phyloP scores from a whole-genome alignment of 2,113 vertebrate genomes.

The Crotophaga sulcirostris region DNA sequence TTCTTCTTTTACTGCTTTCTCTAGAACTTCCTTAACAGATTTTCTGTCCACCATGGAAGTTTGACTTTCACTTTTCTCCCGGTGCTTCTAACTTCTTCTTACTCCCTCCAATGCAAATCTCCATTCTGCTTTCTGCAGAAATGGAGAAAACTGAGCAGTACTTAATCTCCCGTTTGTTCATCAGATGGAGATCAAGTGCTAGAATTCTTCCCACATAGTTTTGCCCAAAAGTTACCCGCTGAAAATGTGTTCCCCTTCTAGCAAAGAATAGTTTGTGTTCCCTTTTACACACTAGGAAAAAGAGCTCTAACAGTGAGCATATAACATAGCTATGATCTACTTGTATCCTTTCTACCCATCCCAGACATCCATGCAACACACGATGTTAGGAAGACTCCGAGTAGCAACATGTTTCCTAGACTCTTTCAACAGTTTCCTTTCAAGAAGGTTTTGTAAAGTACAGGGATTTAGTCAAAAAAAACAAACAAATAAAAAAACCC shows the following conservation, averaged over 20 bases:
- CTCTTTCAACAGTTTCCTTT: neutral
- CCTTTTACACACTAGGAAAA: neutral
- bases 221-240: neutral
- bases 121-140: neutral
- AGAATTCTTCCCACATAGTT: neutral
- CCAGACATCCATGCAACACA: neutral
- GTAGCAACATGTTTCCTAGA: neutral
- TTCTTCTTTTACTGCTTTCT: neutral
- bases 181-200: neutral
- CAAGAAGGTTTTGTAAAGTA: neutral
- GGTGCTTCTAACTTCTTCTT: neutral
- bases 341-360: neutral
- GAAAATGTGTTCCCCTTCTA: neutral
- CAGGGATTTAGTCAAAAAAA: neutral
- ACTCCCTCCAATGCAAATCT: neutral
- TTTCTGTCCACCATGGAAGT: neutral
- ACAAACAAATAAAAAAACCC: neutral
- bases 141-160: neutral
- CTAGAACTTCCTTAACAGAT: neutral
- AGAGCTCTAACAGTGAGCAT: neutral
- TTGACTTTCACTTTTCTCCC: neutral
- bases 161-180: neutral
- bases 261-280: neutral
- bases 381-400: neutral
- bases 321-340: neutral